phyloP scores from a whole-genome alignment of 2,113 vertebrate species.

The Salvelinus sp. region DNA sequence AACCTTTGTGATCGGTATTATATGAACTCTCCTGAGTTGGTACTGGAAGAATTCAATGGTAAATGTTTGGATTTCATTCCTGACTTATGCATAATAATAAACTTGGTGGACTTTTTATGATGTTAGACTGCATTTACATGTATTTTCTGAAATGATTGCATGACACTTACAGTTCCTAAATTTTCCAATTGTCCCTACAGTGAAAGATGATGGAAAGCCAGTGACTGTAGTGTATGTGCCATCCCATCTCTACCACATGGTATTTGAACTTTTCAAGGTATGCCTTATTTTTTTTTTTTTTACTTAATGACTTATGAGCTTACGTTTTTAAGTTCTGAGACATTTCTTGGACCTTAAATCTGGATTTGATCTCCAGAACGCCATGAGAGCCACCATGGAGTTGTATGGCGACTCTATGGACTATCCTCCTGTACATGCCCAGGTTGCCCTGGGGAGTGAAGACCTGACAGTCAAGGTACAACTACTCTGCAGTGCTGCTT shows the following conservation, averaged over 20 bases:
- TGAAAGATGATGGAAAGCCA: slow-evolving; percentile 81
- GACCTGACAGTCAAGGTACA: slow-evolving; percentile 94
- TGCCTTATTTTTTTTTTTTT: slow-evolving; percentile 37
- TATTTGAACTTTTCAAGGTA: slow-evolving; percentile 99
- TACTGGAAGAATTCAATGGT: slow-evolving; percentile 90
- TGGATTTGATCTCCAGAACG: slow-evolving; percentile 79
- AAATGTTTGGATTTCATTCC: slow-evolving; percentile 35
- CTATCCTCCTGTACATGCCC: slow-evolving; percentile 84
- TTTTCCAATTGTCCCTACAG: slow-evolving; percentile 68
- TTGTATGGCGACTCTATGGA: slow-evolving; percentile 80
- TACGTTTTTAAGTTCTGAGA: not conserved
- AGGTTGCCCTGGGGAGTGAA: slow-evolving; percentile 83
- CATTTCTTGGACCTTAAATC: not conserved
- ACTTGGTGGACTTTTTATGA: not conserved
- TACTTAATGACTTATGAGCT: not conserved
- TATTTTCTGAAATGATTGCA: not conserved
- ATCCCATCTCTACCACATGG: slow-evolving; percentile 98
- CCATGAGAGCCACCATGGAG: slow-evolving; percentile 97
- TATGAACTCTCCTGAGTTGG: slow-evolving; percentile 90
- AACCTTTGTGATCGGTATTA: slow-evolving; percentile 96
- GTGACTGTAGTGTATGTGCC: slow-evolving; percentile 94
- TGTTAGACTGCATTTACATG: too few species aligned
- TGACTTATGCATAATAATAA: not conserved
- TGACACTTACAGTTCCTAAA: not conserved
- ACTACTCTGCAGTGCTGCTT: not conserved